A percentile compares a stretch with the other conserved stretches of the same genome.
Conservation (phyloP, 2,797 vertebrate genomes). For the Centropyge bicolor region DNA sequence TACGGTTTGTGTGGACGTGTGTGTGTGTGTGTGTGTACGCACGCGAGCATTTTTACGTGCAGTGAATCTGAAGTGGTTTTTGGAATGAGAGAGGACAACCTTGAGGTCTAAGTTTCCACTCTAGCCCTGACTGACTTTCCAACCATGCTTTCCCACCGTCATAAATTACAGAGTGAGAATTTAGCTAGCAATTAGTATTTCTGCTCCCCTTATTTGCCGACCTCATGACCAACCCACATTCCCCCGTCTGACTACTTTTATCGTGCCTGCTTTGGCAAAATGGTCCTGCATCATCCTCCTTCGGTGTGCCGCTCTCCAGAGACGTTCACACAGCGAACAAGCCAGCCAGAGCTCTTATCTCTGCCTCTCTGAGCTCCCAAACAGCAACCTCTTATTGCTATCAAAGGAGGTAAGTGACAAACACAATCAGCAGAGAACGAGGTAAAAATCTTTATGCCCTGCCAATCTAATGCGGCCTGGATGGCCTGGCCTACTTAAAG, state of each 20-base stretch:
- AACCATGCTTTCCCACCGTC: constrained; percentile 65
- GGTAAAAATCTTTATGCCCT: constrained; percentile 42
- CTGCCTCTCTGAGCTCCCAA: constrained; percentile 27
- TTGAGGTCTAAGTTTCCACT: constrained; percentile 77
- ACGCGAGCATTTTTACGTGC: constrained; percentile 39
- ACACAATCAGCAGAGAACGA: constrained; percentile 47
- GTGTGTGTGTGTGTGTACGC: constrained; percentile 19
- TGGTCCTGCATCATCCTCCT: constrained; percentile 30
- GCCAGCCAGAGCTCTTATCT: constrained; percentile 29
- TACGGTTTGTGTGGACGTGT: constrained; percentile 39
- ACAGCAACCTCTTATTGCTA: constrained; percentile 41
- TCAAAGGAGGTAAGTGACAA: constrained; percentile 52
- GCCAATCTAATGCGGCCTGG: constrained; percentile 35
- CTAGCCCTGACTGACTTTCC: constrained; percentile 63
- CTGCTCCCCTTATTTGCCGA: constrained; percentile 68
- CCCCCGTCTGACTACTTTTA: constrained; percentile 58
- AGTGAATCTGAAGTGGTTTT: constrained; percentile 67
- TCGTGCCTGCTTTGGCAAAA: constrained; percentile 45
- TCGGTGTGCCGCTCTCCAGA: constrained; percentile 20
- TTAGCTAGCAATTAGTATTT: constrained; percentile 76
- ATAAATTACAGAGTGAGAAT: constrained; percentile 80
- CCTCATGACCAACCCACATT: constrained; percentile 66
- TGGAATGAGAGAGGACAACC: constrained; percentile 69
- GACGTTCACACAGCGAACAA: constrained; percentile 20
- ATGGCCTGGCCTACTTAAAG: constrained; percentile 51